phyloP scores from a whole-genome alignment of 2,797 vertebrate genomes.

The Okamejei kenojei region DNA sequence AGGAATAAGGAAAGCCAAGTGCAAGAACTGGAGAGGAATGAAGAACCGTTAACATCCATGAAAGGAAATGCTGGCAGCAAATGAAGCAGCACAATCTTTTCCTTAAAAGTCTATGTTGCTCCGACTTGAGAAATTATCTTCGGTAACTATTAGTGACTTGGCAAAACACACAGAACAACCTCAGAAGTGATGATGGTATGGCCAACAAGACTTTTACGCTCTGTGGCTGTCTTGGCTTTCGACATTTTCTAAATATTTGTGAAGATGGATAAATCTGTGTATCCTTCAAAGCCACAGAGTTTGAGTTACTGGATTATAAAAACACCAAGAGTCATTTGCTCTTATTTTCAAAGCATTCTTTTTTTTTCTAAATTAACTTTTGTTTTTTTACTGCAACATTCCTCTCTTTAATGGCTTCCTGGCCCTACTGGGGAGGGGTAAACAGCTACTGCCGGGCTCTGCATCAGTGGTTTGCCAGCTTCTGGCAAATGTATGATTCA shows the following conservation, averaged over 20 bases:
- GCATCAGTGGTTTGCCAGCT: background rate
- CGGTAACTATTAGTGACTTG: conserved; percentile 45
- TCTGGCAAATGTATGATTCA: background rate
- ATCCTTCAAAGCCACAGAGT: background rate
- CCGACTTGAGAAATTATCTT: conserved; percentile 51
- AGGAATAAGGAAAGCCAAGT: background rate
- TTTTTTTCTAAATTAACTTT: no score
- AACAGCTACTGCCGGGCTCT: background rate
- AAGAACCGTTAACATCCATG: conserved; percentile 48
- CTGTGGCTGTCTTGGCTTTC: background rate
- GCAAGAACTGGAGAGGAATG: background rate
- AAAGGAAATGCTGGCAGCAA: conserved; percentile 54
- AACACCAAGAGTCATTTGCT: background rate
- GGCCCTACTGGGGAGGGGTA: background rate
- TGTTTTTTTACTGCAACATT: no score
- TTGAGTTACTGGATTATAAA: background rate
- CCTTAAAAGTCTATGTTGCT: conserved; percentile 57
- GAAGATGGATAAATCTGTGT: background rate
- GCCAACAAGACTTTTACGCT: conserved; percentile 29
- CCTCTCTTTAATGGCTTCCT: background rate
- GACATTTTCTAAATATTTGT: background rate
- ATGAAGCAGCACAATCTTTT: conserved; percentile 49
- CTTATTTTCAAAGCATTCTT: background rate
- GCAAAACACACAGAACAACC: conserved; percentile 49
- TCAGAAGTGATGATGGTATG: conserved; percentile 40